Evolutionary conservation across 1,140 invertebrate species (phyloP).

Genomic region (Macrobrachium nipponense): DNA sequence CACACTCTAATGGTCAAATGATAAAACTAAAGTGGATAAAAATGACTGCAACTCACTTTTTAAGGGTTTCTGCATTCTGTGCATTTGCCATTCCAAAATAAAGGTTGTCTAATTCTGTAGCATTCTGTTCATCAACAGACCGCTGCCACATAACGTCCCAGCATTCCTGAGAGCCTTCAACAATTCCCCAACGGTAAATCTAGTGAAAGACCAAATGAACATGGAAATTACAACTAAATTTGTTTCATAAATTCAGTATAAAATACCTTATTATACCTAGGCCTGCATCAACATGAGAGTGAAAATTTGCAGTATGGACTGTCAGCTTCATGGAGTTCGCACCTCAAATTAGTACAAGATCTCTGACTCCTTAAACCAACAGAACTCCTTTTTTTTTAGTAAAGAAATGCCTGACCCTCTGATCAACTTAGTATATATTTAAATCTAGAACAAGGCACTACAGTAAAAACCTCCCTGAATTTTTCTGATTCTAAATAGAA

Average conservation of each 20-base stretch:
- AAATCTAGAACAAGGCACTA: too few species aligned
- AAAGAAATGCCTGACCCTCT: too few species aligned
- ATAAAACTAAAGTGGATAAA: too few species aligned
- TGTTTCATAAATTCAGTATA: neutral
- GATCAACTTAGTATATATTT: too few species aligned
- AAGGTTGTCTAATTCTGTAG: slow-evolving; percentile 80
- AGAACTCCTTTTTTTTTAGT: too few species aligned
- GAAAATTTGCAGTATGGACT: neutral
- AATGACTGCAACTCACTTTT: slow-evolving; percentile 72
- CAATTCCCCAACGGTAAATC: slow-evolving; percentile 52
- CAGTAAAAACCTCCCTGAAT: neutral
- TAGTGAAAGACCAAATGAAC: neutral
- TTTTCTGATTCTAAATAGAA: too few species aligned
- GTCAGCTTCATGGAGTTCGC: too few species aligned
- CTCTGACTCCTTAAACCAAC: too few species aligned
- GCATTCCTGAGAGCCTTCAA: slow-evolving; percentile 68
- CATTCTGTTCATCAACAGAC: slow-evolving; percentile 79
- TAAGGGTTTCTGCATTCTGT: slow-evolving; percentile 75
- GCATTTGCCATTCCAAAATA: slow-evolving; percentile 78
- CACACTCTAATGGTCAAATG: too few species aligned
- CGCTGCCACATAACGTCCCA: slow-evolving; percentile 83
- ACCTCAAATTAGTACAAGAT: too few species aligned
- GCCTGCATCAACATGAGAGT: neutral
- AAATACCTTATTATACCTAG: too few species aligned
- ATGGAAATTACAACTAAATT: neutral